Conservation (phyloP, 1,140 invertebrate genomes). For the Cotesia typhae region DNA sequence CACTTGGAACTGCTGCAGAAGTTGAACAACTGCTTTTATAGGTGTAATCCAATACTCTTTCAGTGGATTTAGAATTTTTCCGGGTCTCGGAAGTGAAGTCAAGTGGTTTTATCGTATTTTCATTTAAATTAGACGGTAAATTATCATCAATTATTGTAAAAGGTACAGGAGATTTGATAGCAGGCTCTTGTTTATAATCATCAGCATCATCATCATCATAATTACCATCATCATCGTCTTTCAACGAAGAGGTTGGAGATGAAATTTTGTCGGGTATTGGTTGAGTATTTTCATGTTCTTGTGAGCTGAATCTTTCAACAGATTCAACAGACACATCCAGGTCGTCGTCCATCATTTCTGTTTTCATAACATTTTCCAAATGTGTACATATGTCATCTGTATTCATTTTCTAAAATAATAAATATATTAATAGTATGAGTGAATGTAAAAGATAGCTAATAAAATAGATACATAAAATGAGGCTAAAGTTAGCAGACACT, state of each 20-base stretch:
- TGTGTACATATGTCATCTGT: too few species aligned
- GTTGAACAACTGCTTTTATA: constrained; percentile 40
- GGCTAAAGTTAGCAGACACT: too few species aligned
- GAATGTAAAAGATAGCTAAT: too few species aligned
- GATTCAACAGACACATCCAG: neutral
- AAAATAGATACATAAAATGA: too few species aligned
- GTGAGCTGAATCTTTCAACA: constrained; percentile 35
- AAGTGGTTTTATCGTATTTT: constrained; percentile 42
- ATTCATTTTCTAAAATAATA: too few species aligned
- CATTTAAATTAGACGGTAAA: neutral
- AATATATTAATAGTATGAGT: too few species aligned
- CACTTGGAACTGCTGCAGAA: constrained; percentile 21
- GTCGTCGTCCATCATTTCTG: neutral
- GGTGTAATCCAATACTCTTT: constrained; percentile 47
- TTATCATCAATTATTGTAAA: constrained; percentile 15
- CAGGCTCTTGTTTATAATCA: neutral
- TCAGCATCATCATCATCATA: neutral
- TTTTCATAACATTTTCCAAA: constrained; percentile 20
- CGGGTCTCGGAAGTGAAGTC: constrained; percentile 48
- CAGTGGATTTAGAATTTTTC: constrained; percentile 31
- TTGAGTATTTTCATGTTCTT: neutral
- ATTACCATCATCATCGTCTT: neutral
- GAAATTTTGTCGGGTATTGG: neutral
- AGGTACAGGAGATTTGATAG: neutral
- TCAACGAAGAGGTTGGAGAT: constrained; percentile 4